Conservation (phyloP, 53 echinoderm and acorn worm genomes). For the Crossaster papposus region DNA sequence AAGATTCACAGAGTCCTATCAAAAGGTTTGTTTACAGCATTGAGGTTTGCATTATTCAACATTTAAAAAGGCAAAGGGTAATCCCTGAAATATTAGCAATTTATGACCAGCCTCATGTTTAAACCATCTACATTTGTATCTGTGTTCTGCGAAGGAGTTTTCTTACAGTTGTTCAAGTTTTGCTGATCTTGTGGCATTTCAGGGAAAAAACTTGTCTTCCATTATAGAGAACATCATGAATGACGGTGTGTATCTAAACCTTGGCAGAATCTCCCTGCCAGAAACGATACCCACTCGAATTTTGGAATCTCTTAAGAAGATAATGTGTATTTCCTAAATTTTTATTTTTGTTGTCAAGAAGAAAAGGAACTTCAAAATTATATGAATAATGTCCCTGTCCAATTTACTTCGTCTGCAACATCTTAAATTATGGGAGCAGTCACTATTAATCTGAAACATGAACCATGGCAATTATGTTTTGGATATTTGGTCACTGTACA, state of each 20-base stretch:
- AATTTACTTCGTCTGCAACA: not conserved
- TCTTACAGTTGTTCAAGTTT: not conserved
- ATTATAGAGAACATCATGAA: not conserved
- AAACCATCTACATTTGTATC: not conserved
- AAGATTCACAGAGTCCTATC: too few relatives aligned
- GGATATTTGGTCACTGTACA: too few relatives aligned
- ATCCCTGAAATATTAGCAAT: too few relatives aligned
- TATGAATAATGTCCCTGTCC: not conserved
- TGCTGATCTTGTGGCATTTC: not conserved
- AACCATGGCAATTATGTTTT: too few relatives aligned
- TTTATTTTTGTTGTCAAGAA: not conserved
- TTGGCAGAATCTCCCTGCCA: not conserved
- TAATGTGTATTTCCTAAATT: not conserved
- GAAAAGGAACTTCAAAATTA: not conserved
- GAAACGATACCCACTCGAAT: not conserved
- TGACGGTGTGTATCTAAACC: slow-evolving; percentile 3
- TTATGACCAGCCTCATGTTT: too few relatives aligned
- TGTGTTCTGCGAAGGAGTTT: not conserved
- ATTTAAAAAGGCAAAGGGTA: too few relatives aligned
- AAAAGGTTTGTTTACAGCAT: too few relatives aligned
- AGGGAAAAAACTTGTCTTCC: not conserved
- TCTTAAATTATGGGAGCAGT: too few relatives aligned
- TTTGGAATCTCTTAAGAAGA: not conserved
- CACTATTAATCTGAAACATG: too few relatives aligned
- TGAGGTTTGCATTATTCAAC: too few relatives aligned